These are phyloP conservation scores for Paedocypris sp. DNA, from an alignment of 2,113 vertebrate species.

Conservation along the genomic window DNA sequence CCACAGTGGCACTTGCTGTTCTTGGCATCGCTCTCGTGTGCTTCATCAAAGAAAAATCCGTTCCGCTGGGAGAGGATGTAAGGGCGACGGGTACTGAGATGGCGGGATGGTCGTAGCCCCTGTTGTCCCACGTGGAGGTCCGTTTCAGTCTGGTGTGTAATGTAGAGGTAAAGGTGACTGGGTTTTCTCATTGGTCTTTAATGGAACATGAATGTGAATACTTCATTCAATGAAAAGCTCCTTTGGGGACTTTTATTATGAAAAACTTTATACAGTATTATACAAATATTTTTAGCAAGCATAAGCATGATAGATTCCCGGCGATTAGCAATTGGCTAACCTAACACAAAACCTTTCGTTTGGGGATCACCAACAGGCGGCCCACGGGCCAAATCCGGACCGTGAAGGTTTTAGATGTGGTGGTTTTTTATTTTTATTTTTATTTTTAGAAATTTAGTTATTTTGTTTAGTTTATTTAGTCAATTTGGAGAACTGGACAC, in stretches of 20 bases:
- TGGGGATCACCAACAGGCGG: too few relatives aligned
- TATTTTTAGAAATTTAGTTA: too few relatives aligned
- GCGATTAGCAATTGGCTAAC: too few relatives aligned
- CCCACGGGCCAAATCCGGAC: too few relatives aligned
- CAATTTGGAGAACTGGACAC: too few relatives aligned
- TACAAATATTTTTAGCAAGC: too few relatives aligned
- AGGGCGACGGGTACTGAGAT: constrained; percentile 25
- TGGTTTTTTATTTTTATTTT: too few relatives aligned
- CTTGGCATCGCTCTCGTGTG: constrained; percentile 58
- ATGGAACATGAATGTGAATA: constrained; percentile 29
- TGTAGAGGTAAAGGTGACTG: constrained; percentile 25
- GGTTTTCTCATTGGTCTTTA: constrained; percentile 27
- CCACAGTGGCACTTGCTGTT: constrained; percentile 69
- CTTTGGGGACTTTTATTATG: constrained; percentile 29
- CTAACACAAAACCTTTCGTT: too few relatives aligned
- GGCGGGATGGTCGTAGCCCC: constrained; percentile 1
- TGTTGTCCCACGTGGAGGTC: not conserved
- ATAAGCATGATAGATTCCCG: too few relatives aligned
- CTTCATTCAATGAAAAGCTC: constrained; percentile 15
- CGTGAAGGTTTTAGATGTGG: too few relatives aligned
- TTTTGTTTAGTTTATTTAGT: too few relatives aligned
- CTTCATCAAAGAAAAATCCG: constrained; percentile 74
- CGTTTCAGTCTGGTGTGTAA: not conserved
- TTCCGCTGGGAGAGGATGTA: constrained; percentile 27
- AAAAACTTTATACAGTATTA: constrained; percentile 31